Evolutionary conservation across 2,888 invertebrate species (phyloP), one percentile per base, ranked within the genome.

Genomic region (Nomada hirtipes): DNA sequence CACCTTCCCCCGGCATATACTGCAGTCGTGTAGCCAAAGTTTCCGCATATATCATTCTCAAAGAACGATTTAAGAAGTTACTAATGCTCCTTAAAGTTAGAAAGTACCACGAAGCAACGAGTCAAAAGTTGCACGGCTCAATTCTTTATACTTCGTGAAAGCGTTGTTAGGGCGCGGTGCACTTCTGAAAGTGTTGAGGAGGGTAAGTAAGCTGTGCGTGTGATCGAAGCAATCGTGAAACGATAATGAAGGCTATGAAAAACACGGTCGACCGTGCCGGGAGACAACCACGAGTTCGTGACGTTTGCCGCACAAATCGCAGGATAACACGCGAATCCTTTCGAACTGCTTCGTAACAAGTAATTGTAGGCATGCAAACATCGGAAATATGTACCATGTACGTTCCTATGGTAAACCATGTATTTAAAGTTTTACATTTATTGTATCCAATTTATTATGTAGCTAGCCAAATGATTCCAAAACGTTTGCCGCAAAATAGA

Each of bases 41-140:
- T 85, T 60, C 10, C 72, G 55, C 72, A 75, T 79, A 71, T 67
- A 86, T 86, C 86, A 79, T 82, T 78, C 50, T 20, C 61, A 47
- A 7, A 53, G 42, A 69, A 64, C 75, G 82, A 82, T 79, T 79
- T 86, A 83, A 71, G 75, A 74, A 81, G 76, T 78, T 75, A 80
- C 83, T 86, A 86, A 86, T 83, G 84, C 77, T 70, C 79, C 67
- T 80, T 67, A 36, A 52, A 80, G 81, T 77, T 83, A 44, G 29
- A 52, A 77, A 77, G 70, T 59, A 36, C 67, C 29, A 18, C 44
- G 67, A 70, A 70, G 63, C 61, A 74, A 64, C 50, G 60, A 59
- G 70, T 61, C 67, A 42, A 52, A 81, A 83, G 70, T 77, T 80
- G 26, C 29, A 20, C 3, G 15, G 42, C 42, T 18, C 67, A 47